These are phyloP conservation scores for Pagrus major DNA, from an alignment of 2,113 vertebrate genomes.

Conservation along the genomic window DNA sequence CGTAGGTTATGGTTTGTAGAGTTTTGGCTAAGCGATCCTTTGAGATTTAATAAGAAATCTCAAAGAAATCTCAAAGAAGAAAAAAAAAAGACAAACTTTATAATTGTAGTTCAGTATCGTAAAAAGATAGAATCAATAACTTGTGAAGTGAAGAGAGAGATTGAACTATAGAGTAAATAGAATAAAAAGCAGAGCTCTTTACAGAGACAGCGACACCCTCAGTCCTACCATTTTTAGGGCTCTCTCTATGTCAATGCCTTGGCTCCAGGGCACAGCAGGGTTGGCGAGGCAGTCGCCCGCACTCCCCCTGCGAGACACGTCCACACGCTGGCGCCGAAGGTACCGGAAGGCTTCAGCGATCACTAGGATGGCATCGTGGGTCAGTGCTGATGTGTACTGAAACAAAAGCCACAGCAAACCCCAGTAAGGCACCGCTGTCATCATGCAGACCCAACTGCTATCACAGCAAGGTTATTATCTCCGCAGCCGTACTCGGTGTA, in stretches of 20 bases:
- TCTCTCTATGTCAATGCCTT: conserved; percentile 98
- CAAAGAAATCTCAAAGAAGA: neutral
- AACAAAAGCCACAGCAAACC: conserved; percentile 56
- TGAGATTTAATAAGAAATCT: neutral
- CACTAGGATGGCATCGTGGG: conserved; percentile 95
- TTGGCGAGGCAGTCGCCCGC: conserved; percentile 98
- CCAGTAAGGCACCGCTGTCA: conserved; percentile 28
- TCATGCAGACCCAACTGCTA: neutral
- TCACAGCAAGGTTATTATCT: conserved; percentile 24
- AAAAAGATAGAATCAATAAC: neutral
- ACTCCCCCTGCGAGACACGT: conserved; percentile 95
- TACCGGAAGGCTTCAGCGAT: conserved; percentile 97
- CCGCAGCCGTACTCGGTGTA: neutral
- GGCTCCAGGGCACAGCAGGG: conserved; percentile 98
- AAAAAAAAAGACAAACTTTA: neutral
- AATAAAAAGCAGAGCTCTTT: neutral
- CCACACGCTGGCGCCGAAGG: conserved; percentile 94
- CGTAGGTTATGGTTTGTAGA: neutral
- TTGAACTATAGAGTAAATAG: neutral
- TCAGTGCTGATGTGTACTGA: conserved; percentile 97
- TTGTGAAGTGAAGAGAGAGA: conserved; percentile 1
- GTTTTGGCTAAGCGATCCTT: conserved; percentile 2
- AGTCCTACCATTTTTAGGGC: conserved; percentile 96
- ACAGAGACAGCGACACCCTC: neutral
- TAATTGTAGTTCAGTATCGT: neutral